Conservation (phyloP, 2,888 invertebrate species). For the Atrina japonica region DNA sequence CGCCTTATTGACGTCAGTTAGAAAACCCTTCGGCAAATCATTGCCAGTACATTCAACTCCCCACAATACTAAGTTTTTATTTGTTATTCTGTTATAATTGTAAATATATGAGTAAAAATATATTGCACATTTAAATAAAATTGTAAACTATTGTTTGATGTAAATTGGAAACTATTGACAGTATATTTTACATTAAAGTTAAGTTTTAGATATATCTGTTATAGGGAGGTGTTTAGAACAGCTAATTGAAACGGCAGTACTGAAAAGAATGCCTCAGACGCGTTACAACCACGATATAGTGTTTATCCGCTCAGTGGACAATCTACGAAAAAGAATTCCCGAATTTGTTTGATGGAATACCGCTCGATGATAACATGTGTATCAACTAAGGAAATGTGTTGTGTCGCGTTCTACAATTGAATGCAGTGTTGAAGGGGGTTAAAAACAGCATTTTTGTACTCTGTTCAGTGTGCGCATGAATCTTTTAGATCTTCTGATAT, state of each 20-base stretch:
- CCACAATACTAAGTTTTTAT: no score
- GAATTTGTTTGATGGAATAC: conserved; percentile 69
- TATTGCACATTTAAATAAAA: no score
- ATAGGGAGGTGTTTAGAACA: conserved; percentile 66
- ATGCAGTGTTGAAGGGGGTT: conserved; percentile 11
- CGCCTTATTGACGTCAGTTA: conserved; percentile 77
- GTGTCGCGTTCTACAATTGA: conserved; percentile 35
- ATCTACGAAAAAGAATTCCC: conserved; percentile 73
- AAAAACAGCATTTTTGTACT: conserved; percentile 18
- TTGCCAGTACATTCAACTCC: conserved; percentile 67
- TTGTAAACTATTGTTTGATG: no score
- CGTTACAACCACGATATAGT: conserved; percentile 71
- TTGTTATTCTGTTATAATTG: no score
- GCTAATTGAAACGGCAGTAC: conserved; percentile 77
- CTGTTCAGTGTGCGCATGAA: conserved; percentile 71
- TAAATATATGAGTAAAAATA: no score
- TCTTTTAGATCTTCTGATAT: conserved; percentile 76
- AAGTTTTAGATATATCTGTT: no score
- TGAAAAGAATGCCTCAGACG: conserved; percentile 78
- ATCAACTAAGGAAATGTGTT: conserved; percentile 51
- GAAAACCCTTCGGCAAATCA: conserved; percentile 72
- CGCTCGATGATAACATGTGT: conserved; percentile 64
- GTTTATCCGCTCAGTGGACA: conserved; percentile 76
- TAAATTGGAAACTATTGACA: no score
- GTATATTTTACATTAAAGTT: no score